Conservation (phyloP, 2,113 vertebrate species). For the Agelaius tricolor region DNA sequence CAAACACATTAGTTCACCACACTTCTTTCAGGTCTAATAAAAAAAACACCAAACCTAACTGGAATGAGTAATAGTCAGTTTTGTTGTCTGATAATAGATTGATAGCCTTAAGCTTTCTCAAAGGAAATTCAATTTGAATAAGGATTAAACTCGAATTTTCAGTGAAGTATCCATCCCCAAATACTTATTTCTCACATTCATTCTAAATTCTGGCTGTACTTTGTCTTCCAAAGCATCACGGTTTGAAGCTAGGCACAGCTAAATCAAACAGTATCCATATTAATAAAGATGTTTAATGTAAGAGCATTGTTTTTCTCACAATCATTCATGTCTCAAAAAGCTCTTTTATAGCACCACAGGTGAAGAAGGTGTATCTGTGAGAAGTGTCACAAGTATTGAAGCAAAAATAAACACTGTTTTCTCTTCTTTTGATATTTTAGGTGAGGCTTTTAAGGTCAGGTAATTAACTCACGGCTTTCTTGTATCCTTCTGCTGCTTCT, state of each 20-base stretch:
- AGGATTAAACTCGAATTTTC: conserved; percentile 54
- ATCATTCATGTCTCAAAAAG: background rate
- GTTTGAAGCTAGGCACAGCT: conserved; percentile 23
- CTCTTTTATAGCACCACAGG: background rate
- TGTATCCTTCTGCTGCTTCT: conserved; percentile 1
- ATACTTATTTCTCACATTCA: conserved; percentile 24
- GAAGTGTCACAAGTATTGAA: background rate
- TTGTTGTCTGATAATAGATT: conserved; percentile 50
- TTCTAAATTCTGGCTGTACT: conserved; percentile 25
- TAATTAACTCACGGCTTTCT: background rate
- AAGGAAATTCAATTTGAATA: conserved; percentile 71
- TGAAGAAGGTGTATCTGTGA: background rate
- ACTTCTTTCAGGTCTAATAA: conserved; percentile 52
- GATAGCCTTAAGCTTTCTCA: conserved; percentile 60
- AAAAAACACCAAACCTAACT: background rate
- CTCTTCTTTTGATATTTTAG: background rate
- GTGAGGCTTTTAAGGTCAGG: background rate
- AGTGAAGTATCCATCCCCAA: conserved; percentile 42
- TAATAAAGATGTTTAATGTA: conserved; percentile 46
- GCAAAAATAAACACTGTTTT: background rate
- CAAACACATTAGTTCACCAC: conserved; percentile 48
- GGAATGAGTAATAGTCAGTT: conserved; percentile 47
- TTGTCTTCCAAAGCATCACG: background rate
- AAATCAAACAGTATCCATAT: conserved; percentile 6
- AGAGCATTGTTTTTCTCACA: background rate